phyloP scores from a whole-genome alignment of 2,888 invertebrate species.

The Tuta absoluta region DNA sequence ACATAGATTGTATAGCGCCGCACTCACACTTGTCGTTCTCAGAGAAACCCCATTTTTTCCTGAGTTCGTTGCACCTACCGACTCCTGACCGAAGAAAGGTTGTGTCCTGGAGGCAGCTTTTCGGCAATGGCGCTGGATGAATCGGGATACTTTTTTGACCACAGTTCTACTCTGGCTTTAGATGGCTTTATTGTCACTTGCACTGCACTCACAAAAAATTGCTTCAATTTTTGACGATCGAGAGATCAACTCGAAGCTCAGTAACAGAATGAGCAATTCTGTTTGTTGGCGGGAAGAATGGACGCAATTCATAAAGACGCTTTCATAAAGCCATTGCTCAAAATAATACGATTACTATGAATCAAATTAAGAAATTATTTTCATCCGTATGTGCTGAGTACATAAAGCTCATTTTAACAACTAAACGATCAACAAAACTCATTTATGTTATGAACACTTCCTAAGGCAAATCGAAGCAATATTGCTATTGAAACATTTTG shows the following conservation, averaged over 20 bases:
- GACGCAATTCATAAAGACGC: conserved; percentile 7
- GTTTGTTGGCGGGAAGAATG: background rate
- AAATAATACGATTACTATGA: background rate
- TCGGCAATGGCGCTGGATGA: no score
- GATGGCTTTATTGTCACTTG: no score
- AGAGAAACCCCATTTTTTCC: no score
- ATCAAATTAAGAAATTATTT: background rate
- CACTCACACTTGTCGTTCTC: no score
- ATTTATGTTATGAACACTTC: conserved; percentile 1
- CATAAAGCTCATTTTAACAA: background rate
- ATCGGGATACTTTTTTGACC: no score
- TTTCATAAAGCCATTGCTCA: background rate
- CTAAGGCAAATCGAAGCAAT: background rate
- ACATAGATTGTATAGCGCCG: no score
- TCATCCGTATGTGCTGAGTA: background rate
- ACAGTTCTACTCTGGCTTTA: no score
- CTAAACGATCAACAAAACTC: background rate
- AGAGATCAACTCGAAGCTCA: background rate
- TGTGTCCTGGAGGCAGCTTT: no score
- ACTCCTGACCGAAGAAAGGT: no score
- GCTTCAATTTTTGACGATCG: background rate
- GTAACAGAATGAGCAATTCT: background rate
- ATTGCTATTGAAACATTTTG: background rate
- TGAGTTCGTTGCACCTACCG: no score
- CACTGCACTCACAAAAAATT: no score